Evolutionary conservation across 2,113 vertebrate genomes (phyloP), one percentile per base, ranked within the genome.

Genomic region (Gobio gobio): DNA sequence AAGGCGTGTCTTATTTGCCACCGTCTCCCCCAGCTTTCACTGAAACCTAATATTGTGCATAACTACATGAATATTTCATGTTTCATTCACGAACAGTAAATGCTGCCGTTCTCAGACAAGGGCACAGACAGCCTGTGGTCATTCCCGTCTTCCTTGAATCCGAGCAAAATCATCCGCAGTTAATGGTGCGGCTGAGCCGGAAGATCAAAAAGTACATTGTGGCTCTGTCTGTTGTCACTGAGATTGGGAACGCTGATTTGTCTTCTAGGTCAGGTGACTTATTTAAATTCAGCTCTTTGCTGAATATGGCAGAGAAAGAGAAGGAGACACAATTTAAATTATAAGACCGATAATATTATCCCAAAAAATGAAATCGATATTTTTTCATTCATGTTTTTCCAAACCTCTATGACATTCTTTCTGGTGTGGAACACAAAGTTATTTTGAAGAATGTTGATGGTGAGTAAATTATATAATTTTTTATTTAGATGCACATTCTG

Each of bases 51-150:
- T 81, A 51, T 64, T 16, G 45, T 33, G 59, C 61, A 81, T 68
- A 45, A 20, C 18, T 51, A 81, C 61, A 81, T 74, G 66, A 85
- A 81, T 59, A 70, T 85, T 45, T 81, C 56, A 74, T 78, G 51
- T 79, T 85, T 84, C 82, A 64, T 47, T 61, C 74, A 26, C 33
- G 61, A 66, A 81, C 29, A 66, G 78, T 54, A 85, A 85, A 78
- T 56, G 43, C 56, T 49, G 66, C 1, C n/a, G 20, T 74, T 73
- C 66, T 51, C 77, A 85, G 66, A 85, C 84, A 85, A 81, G 59
- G 78, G 56, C 66, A 61, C 24, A 63, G 51, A 59, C 54, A 70
- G 84, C 77, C 77, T 24, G 43, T 64, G 61, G 45, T 68, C 45
- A 68, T 77, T 63, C 75, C 59, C 26, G 22, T 51, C 74, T 84